A percentile compares a stretch with the other conserved stretches of the same genome.
These are phyloP conservation scores for Tinea pellionella DNA, from an alignment of 2,888 invertebrate species.

Conservation along the genomic window DNA sequence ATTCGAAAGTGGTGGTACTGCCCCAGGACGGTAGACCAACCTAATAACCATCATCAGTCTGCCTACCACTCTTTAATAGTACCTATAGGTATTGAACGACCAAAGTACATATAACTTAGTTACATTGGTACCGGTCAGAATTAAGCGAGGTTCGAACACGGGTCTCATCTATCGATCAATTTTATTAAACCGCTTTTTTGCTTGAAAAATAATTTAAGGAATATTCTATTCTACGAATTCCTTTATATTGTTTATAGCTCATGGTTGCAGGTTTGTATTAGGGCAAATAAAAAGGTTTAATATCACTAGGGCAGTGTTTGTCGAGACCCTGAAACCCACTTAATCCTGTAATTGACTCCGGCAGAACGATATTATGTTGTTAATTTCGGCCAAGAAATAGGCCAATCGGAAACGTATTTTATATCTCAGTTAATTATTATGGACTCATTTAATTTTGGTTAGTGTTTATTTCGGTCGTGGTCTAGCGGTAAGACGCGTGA, in stretches of 20 bases:
- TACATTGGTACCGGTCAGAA: too few relatives aligned
- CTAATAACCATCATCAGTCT: too few relatives aligned
- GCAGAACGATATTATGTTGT: conserved; percentile 2
- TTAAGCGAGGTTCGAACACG: too few relatives aligned
- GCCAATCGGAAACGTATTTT: not conserved
- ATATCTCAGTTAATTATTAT: not conserved
- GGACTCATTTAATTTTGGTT: not conserved
- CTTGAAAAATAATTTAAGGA: too few relatives aligned
- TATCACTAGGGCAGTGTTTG: not conserved
- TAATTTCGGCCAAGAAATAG: conserved; percentile 4
- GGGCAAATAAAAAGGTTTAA: not conserved
- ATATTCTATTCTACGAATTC: not conserved
- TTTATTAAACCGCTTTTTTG: too few relatives aligned
- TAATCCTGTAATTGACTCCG: conserved; percentile 11
- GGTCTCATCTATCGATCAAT: too few relatives aligned
- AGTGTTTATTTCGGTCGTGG: not conserved
- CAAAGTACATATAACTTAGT: too few relatives aligned
- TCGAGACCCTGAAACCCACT: conserved; percentile 2
- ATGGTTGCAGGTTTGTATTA: not conserved
- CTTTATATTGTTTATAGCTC: not conserved
- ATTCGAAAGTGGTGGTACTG: too few relatives aligned
- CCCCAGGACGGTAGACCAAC: too few relatives aligned
- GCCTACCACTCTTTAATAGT: too few relatives aligned
- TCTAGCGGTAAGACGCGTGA: too few relatives aligned
- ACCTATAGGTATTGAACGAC: too few relatives aligned